These are phyloP conservation scores for Ptiloglossa arizonensis DNA, from an alignment of 1,140 invertebrate species.

Conservation along the genomic window DNA sequence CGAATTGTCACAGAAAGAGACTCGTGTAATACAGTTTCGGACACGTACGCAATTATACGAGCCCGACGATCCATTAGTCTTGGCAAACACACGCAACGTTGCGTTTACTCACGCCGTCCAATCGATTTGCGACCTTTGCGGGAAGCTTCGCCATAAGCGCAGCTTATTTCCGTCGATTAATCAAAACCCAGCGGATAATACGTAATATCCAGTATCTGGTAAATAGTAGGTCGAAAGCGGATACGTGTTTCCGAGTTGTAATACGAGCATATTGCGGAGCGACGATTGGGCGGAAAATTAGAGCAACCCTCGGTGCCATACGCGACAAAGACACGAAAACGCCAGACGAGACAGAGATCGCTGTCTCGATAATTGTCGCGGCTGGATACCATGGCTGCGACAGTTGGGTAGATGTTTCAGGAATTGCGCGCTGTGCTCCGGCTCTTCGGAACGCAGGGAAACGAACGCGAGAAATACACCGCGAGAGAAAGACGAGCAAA, in stretches of 20 bases:
- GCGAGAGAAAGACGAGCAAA: too few relatives aligned
- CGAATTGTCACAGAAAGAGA: background rate
- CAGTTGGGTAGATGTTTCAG: too few relatives aligned
- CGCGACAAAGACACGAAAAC: too few relatives aligned
- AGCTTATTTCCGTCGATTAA: conserved; percentile 25
- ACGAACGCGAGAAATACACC: too few relatives aligned
- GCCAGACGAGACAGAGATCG: too few relatives aligned
- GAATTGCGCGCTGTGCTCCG: too few relatives aligned
- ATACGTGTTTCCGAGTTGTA: background rate
- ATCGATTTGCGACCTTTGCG: conserved; percentile 15
- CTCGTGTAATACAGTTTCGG: background rate
- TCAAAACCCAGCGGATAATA: background rate
- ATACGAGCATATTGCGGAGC: background rate
- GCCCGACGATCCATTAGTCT: conserved; percentile 7
- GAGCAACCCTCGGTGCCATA: too few relatives aligned
- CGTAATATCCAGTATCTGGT: conserved; percentile 5
- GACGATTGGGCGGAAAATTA: background rate
- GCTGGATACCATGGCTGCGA: too few relatives aligned
- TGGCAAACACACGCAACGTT: background rate
- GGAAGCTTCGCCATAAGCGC: conserved; percentile 4
- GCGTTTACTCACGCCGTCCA: too few relatives aligned
- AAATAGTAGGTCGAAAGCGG: background rate
- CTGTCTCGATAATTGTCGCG: too few relatives aligned
- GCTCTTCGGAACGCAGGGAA: too few relatives aligned
- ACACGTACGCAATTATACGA: background rate